phyloP scores from a whole-genome alignment of 2,888 invertebrate genomes.

The Nebria salina region DNA sequence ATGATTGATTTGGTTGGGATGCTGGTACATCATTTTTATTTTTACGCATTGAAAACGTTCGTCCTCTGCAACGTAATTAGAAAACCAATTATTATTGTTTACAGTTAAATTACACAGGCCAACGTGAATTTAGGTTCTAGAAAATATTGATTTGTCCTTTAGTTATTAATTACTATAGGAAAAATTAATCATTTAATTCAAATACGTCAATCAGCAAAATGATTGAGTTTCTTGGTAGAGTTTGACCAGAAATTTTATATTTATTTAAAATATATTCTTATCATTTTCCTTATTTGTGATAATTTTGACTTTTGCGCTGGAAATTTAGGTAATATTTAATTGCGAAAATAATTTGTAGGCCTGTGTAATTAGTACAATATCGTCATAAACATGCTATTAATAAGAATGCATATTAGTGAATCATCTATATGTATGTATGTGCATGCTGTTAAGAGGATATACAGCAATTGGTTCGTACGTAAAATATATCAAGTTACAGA shows the following conservation, averaged over 20 bases:
- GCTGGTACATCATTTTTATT: background rate
- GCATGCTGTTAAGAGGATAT: background rate
- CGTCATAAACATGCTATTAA: background rate
- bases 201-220: background rate
- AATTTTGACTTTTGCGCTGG: no score
- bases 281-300: no score
- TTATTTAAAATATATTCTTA: no score
- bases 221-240: background rate
- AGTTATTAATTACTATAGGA: no score
- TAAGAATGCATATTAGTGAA: background rate
- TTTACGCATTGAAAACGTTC: slow-evolving; percentile 14
- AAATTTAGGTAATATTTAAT: no score
- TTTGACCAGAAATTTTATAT: no score
- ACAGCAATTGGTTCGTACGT: background rate
- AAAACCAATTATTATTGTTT: background rate
- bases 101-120: background rate
- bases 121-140: background rate
- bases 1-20: background rate
- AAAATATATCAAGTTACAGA: background rate
- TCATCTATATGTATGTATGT: background rate
- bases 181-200: background rate
- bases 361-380: background rate
- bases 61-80: background rate
- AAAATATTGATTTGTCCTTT: no score
- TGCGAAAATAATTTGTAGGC: background rate